phyloP scores from a whole-genome alignment of 53 echinoderm and acorn worm genomes.

The Patiria pectinifera region DNA sequence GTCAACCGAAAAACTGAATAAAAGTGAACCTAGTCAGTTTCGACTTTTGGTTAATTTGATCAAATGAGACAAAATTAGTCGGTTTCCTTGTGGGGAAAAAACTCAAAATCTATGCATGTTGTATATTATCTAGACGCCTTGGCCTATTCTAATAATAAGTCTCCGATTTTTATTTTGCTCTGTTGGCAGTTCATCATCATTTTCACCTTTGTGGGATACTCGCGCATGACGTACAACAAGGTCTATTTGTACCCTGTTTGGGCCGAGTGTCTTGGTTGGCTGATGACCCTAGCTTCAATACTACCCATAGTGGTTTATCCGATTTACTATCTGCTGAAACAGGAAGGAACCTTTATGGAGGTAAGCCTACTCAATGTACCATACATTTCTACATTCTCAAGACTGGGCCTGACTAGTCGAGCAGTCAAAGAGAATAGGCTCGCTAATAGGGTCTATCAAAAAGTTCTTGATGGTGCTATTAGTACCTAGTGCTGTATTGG shows the following conservation, averaged over 20 bases:
- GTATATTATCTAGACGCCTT: not conserved
- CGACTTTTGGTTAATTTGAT: no score
- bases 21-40: no score
- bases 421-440: no score
- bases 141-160: not conserved
- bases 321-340: slow-evolving; percentile 48
- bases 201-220: slow-evolving; percentile 70
- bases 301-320: slow-evolving; percentile 71
- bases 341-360: slow-evolving; percentile 73
- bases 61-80: no score
- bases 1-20: no score
- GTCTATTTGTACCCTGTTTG: slow-evolving; percentile 73
- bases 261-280: slow-evolving; percentile 85
- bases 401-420: no score
- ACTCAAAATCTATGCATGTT: not conserved
- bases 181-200: slow-evolving; percentile 71
- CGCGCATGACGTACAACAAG: slow-evolving; percentile 71
- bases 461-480: no score
- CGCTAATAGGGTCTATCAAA: no score
- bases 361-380: slow-evolving; percentile 37
- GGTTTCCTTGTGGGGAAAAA: no score
- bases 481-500: no score
- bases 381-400: no score
- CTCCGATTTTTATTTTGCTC: not conserved
- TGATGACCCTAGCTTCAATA: slow-evolving; percentile 72